A percentile compares a stretch with the other conserved stretches of the same genome.
Evolutionary conservation across 2,113 vertebrate species (phyloP).

Genomic region (Parotia lawesii): DNA sequence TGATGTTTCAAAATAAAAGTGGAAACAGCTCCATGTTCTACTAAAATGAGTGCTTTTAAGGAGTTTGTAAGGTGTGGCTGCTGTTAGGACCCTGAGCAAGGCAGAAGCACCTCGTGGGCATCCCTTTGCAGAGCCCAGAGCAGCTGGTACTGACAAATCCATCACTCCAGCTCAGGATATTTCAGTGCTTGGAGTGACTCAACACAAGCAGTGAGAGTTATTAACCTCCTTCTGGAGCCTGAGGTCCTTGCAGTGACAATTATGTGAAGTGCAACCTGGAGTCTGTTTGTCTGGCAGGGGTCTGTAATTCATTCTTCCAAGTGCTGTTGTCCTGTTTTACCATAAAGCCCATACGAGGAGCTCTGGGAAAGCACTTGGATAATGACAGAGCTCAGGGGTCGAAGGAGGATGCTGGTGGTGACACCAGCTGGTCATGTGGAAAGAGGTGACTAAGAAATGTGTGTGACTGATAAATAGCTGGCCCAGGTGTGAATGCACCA

Average conservation of each 20-base stretch:
- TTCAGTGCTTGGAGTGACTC: background rate
- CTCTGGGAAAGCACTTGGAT: background rate
- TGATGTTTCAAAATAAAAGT: background rate
- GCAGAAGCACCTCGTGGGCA: rapidly evolving
- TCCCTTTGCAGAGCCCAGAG: background rate
- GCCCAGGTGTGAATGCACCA: background rate
- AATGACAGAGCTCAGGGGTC: background rate
- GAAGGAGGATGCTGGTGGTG: background rate
- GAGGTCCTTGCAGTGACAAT: background rate
- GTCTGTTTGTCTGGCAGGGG: background rate
- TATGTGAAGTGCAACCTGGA: background rate
- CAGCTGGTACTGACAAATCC: background rate
- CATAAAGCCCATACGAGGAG: background rate
- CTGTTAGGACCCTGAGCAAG: background rate
- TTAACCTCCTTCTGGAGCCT: background rate
- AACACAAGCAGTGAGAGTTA: background rate
- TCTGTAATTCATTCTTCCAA: background rate
- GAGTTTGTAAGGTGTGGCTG: background rate
- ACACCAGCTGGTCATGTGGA: background rate
- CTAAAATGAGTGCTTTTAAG: background rate
- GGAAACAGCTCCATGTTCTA: background rate
- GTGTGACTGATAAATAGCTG: background rate
- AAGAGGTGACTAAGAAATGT: background rate
- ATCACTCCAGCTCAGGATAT: background rate
- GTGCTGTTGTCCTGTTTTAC: background rate